A percentile compares a stretch with the other conserved stretches of the same genome.
These are phyloP conservation scores for Drosophila miranda DNA, from an alignment of 1,140 invertebrate species.

Conservation along the genomic window DNA sequence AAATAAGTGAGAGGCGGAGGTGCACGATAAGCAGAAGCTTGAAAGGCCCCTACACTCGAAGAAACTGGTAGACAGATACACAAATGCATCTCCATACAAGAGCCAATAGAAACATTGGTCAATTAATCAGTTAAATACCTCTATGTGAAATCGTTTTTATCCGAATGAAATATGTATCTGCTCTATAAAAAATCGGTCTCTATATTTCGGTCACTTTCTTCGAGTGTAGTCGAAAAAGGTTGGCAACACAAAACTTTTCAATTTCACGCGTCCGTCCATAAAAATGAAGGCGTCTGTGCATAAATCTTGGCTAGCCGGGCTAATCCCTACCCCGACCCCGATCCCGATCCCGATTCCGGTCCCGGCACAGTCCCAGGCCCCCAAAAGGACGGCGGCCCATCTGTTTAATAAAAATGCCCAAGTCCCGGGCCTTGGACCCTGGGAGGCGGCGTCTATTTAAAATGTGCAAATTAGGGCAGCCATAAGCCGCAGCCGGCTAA, in stretches of 20 bases:
- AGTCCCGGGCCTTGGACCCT: conserved; percentile 5
- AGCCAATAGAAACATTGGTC: no score
- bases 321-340: conserved; percentile 47
- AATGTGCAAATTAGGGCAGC: conserved; percentile 77
- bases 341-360: no score
- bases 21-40: no score
- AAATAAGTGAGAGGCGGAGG: no score
- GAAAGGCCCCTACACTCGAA: no score
- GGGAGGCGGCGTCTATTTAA: conserved; percentile 59
- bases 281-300: conserved; percentile 69
- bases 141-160: no score
- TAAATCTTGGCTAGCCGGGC: conserved; percentile 66
- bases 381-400: conserved; percentile 24
- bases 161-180: no score
- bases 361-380: background rate
- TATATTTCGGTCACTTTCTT: background rate
- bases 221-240: conserved; percentile 12
- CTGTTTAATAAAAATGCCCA: conserved; percentile 63
- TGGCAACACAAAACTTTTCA: conserved; percentile 64
- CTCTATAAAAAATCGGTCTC: background rate
- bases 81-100: no score
- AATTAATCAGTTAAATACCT: no score
- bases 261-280: conserved; percentile 63
- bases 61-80: no score
- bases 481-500: conserved; percentile 62